Evolutionary conservation across 2,888 invertebrate species (phyloP).

Genomic region (Camptogramma bilineatum): DNA sequence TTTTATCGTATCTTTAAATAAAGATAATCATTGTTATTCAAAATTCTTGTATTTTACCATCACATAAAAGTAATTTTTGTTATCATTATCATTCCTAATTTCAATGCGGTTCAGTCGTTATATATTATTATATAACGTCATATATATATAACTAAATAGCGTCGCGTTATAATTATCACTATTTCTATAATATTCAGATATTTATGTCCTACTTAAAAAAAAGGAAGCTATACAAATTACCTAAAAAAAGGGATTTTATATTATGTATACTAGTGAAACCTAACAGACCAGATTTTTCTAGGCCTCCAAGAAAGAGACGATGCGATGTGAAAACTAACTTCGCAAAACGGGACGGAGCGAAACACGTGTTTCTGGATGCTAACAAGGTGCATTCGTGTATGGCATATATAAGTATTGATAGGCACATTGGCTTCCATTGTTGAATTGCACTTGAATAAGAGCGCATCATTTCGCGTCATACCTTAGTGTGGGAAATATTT

Average conservation of each 20-base stretch:
- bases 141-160: too few relatives aligned
- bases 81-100: too few relatives aligned
- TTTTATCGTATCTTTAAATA: too few relatives aligned
- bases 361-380: conserved; percentile 49
- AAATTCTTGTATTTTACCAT: too few relatives aligned
- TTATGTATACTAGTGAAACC: background rate
- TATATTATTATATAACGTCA: too few relatives aligned
- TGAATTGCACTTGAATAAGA: conserved; percentile 57
- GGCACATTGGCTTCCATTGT: conserved; percentile 72
- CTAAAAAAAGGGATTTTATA: background rate
- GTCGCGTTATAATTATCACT: too few relatives aligned
- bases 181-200: too few relatives aligned
- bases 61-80: too few relatives aligned
- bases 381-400: conserved; percentile 57
- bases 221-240: too few relatives aligned
- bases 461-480: conserved; percentile 57
- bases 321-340: conserved; percentile 28
- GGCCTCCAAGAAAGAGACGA: conserved; percentile 38
- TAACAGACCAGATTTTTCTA: conserved; percentile 34
- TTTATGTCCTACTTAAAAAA: too few relatives aligned
- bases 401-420: conserved; percentile 78
- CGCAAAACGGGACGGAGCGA: conserved; percentile 36
- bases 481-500: conserved; percentile 54
- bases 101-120: too few relatives aligned
- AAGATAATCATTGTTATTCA: too few relatives aligned